These are phyloP conservation scores for Mylabris phalerata DNA, from an alignment of 1,140 invertebrate genomes.

Conservation along the genomic window DNA sequence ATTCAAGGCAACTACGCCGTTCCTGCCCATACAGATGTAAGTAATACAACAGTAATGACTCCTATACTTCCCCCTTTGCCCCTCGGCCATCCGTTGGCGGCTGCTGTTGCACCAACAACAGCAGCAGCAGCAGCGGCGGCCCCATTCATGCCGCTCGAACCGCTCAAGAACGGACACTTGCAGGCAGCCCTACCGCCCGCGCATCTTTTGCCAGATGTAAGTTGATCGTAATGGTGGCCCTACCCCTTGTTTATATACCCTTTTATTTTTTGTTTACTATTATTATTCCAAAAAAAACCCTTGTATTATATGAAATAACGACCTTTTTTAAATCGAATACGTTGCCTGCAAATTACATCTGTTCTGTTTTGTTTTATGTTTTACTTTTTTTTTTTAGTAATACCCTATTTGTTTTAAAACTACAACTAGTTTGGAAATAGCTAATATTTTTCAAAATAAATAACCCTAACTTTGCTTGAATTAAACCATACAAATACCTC, in stretches of 20 bases:
- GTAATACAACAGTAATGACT: slow-evolving; percentile 47
- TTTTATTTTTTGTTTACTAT: slow-evolving; percentile 10
- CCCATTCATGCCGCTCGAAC: slow-evolving; percentile 42
- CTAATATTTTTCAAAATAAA: no score
- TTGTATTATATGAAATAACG: not conserved
- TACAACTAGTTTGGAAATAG: no score
- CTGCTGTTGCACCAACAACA: slow-evolving; percentile 26
- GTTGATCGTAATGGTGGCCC: slow-evolving; percentile 41
- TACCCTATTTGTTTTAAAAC: no score
- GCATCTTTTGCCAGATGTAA: slow-evolving; percentile 52
- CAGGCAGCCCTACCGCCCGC: slow-evolving; percentile 59
- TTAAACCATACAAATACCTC: no score
- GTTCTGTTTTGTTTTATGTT: no score
- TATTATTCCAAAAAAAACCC: not conserved
- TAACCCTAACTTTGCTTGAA: no score
- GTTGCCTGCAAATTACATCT: no score
- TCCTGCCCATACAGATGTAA: slow-evolving; percentile 85
- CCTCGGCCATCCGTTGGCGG: slow-evolving; percentile 48
- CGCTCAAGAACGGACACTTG: slow-evolving; percentile 59
- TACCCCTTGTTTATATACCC: slow-evolving; percentile 39
- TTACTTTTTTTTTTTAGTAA: no score
- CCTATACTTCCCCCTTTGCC: slow-evolving; percentile 49
- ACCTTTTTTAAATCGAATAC: not conserved
- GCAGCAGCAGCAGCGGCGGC: slow-evolving; percentile 20
- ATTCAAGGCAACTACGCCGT: slow-evolving; percentile 94